phyloP scores from a whole-genome alignment of 1,140 invertebrate species.

The Diorhabda carinulata region DNA sequence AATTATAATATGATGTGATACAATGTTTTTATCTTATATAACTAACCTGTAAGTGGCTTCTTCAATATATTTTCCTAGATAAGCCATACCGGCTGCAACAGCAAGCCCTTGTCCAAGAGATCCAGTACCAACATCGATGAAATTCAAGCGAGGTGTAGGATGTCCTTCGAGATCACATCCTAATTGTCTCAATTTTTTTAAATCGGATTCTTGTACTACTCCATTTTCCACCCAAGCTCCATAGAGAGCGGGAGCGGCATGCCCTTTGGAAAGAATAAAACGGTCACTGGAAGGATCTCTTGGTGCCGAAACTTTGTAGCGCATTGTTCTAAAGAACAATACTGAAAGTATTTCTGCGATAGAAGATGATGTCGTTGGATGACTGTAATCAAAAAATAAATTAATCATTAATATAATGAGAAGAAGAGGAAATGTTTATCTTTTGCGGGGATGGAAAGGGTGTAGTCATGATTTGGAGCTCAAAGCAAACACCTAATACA shows the following conservation, averaged over 20 bases:
- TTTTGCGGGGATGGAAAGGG: too few relatives aligned
- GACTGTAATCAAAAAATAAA: conserved; percentile 57
- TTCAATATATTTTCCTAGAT: conserved; percentile 95
- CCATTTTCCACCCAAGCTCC: conserved; percentile 98
- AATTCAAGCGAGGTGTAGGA: conserved; percentile 94
- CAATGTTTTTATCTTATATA: too few relatives aligned
- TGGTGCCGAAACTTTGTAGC: conserved; percentile 83
- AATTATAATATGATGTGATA: not conserved
- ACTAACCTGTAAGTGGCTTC: conserved; percentile 79
- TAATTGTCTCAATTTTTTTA: conserved; percentile 89
- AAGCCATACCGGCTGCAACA: conserved; percentile 96
- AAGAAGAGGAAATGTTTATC: too few relatives aligned
- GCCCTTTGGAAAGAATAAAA: conserved; percentile 97
- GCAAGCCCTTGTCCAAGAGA: conserved; percentile 97
- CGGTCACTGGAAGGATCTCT: conserved; percentile 86
- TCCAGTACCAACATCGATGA: conserved; percentile 97
- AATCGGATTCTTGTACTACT: conserved; percentile 77
- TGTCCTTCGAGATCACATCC: conserved; percentile 96
- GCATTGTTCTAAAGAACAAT: conserved; percentile 96
- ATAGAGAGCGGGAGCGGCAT: conserved; percentile 97
- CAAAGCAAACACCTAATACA: too few relatives aligned
- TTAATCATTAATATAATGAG: too few relatives aligned
- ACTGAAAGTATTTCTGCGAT: conserved; percentile 98
- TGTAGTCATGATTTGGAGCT: too few relatives aligned
- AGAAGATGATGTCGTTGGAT: conserved; percentile 98